Evolutionary conservation across 2,797 vertebrate genomes (phyloP).

Genomic region (Lepidocolaptes lacrymiger): DNA sequence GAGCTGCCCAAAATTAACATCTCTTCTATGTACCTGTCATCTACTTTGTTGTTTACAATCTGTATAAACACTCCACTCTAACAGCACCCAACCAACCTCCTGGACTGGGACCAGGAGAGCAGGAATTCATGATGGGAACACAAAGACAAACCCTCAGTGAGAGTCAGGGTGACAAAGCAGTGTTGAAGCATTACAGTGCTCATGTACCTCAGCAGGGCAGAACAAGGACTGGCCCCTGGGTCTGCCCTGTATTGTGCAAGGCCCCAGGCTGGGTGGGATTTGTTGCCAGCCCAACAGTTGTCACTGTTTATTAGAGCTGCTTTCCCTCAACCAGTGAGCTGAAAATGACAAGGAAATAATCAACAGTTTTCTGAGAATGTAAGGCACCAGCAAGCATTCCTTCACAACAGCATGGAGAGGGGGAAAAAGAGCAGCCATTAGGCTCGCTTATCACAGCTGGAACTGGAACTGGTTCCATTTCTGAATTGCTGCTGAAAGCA

Average conservation of each 20-base stretch:
- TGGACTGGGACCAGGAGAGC: background rate
- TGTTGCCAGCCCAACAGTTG: background rate
- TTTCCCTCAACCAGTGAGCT: constrained; percentile 14
- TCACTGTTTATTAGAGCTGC: background rate
- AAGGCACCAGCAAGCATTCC: background rate
- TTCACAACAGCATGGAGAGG: background rate
- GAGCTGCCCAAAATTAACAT: background rate
- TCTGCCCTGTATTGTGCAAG: background rate
- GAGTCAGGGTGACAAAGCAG: background rate
- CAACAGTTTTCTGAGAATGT: constrained; percentile 22
- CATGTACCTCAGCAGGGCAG: background rate
- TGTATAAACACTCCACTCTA: background rate
- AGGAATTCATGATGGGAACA: background rate
- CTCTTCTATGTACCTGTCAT: background rate
- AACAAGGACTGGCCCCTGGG: background rate
- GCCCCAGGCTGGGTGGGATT: background rate
- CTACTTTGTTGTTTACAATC: background rate
- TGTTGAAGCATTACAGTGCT: background rate
- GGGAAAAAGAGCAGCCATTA: background rate
- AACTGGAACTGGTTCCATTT: constrained; percentile 20
- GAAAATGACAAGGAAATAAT: constrained; percentile 51
- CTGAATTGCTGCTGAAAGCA: constrained; percentile 10
- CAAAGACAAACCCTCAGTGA: background rate
- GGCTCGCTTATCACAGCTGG: constrained; percentile 46
- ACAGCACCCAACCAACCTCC: background rate